Percentiles rank a stretch among this genome's conserved stretches.
phyloP scores from a whole-genome alignment of 1,140 invertebrate genomes.

The Chionoecetes opilio region DNA sequence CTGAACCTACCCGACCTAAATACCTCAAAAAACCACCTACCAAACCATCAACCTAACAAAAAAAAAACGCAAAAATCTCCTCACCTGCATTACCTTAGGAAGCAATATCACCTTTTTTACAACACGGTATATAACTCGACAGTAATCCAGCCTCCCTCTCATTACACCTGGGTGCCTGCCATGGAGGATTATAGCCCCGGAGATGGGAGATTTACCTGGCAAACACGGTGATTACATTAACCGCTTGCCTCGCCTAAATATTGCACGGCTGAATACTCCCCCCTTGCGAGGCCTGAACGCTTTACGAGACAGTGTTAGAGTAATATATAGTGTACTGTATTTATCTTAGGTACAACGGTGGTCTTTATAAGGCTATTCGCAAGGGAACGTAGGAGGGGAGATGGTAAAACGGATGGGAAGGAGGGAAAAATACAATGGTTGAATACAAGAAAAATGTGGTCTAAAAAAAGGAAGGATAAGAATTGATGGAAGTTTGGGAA shows the following conservation, averaged over 20 bases:
- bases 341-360: neutral
- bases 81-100: neutral
- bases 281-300: neutral
- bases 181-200: neutral
- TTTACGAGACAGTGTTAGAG: neutral
- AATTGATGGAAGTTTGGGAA: too few relatives aligned
- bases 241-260: neutral
- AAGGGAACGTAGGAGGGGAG: neutral
- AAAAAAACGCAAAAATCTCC: neutral
- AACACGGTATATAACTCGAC: neutral
- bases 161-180: neutral
- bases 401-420: neutral
- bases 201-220: slow-evolving; percentile 11
- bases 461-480: neutral
- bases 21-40: neutral
- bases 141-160: neutral
- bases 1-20: neutral
- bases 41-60: neutral
- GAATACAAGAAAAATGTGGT: neutral
- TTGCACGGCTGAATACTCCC: neutral
- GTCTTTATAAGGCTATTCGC: neutral
- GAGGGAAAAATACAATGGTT: neutral
- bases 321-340: neutral
- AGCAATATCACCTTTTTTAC: neutral
- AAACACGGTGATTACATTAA: slow-evolving; percentile 20